Base-by-base conservation (phyloP, 2,888 invertebrate genomes). In the Plagodis pulveraria region DNA sequence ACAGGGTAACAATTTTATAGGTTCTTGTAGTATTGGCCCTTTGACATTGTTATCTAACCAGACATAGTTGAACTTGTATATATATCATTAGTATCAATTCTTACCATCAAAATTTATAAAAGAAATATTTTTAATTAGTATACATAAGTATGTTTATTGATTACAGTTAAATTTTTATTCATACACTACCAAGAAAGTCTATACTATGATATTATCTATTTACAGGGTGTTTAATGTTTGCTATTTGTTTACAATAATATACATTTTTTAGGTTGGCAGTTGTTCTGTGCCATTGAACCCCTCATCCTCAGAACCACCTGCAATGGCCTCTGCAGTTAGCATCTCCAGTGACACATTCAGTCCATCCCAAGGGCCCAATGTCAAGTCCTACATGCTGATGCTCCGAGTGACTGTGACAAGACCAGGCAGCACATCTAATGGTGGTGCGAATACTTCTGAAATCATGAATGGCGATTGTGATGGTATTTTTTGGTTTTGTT, bases 311-410 rank as follows among this genome's bases (percentile, higher is more conserved):
- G 94, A 94, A 74, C 95, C 96, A 8, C 94, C 94, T 5, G 93
- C 94, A 2, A 94, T 94, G 93, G 95, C 96, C 62, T 95, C 97
- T 2, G 96, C 97, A 32, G 95, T 98, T 58, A 97, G 97, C 74
- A 96, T 98, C 81, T 96, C 97, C 44, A 96, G 96, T 71, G 97
- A 98, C 76, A 95, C 96, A 38, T 98, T 98, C 84, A 96, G 95
- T 77, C 94, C 96, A 41, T 95, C 94, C 10, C 96, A 96, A 67
- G 97, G 97, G 5, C 96, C 96, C 61, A 94, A 96, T 73, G 96
- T 96, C 41, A 96, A 96, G 83, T 97, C 97, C 1, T 97, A 96
- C 80, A 96, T 96, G 89, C 93, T 98, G 45, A 93, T 97, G 80
- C 93, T 98, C 64, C 93, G 95, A 73, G 97, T 97, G 6, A 95